phyloP scores from a whole-genome alignment of 1,140 invertebrate species.

The Camponotus floridanus region DNA sequence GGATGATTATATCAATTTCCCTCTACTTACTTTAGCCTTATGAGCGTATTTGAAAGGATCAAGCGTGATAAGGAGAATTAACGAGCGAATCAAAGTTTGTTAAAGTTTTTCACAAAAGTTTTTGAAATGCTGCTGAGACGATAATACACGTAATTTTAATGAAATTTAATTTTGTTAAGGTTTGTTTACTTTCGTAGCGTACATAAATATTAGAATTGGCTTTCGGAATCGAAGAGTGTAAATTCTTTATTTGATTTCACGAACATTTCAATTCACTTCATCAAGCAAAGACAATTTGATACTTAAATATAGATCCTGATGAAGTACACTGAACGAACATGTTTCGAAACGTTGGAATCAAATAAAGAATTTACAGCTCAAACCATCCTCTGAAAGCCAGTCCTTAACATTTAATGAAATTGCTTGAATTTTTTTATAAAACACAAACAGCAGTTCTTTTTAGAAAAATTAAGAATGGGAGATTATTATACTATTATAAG shows the following conservation, averaged over 20 bases:
- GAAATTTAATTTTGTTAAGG: background rate
- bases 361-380: no score
- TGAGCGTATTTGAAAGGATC: background rate
- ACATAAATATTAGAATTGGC: no score
- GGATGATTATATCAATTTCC: background rate
- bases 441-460: background rate
- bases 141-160: background rate
- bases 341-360: no score
- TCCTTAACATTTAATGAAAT: no score
- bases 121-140: background rate
- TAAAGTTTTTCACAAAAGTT: slow-evolving; percentile 4
- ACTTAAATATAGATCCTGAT: no score
- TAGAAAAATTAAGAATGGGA: background rate
- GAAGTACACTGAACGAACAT: no score
- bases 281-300: no score
- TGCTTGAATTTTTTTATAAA: background rate
- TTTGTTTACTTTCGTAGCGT: no score
- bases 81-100: background rate
- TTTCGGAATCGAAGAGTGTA: no score
- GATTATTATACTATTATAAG: background rate
- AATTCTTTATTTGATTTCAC: no score
- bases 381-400: no score
- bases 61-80: background rate
- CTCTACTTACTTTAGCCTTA: background rate
- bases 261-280: no score